Evolutionary conservation across 1,140 invertebrate genomes (phyloP).

Genomic region (Sipha flava): DNA sequence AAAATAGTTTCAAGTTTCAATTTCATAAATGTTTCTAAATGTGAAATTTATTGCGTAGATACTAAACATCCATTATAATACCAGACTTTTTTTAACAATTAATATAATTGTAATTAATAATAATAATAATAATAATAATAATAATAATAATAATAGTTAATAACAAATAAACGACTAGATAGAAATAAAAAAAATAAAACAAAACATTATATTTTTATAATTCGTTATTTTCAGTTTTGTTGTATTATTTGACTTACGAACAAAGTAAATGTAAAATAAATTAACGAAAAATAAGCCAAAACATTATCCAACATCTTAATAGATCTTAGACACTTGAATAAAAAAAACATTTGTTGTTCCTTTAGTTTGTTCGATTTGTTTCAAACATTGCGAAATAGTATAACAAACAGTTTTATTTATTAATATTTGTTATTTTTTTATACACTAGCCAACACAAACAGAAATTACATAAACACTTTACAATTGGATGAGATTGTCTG

Average conservation of each 20-base stretch:
- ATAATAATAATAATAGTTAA: conserved; percentile 8
- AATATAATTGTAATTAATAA: no score
- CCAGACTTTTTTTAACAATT: conserved; percentile 11
- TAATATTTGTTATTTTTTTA: conserved; percentile 7
- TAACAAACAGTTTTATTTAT: neutral
- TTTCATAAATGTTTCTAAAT: neutral
- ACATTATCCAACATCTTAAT: conserved; percentile 2
- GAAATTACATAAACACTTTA: conserved; percentile 22
- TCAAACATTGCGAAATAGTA: neutral
- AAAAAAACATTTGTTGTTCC: neutral
- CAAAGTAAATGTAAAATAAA: conserved; percentile 9
- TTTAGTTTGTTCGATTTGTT: neutral
- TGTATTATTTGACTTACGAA: conserved; percentile 10
- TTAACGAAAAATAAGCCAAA: conserved; percentile 7
- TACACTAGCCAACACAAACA: conserved; percentile 23
- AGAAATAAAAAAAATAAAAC: conserved; percentile 1
- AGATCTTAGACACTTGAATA: neutral
- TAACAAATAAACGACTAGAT: conserved; percentile 18
- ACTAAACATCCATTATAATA: conserved; percentile 6
- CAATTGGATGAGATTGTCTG: conserved; percentile 32
- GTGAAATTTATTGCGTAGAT: conserved; percentile 9
- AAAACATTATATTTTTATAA: conserved; percentile 15
- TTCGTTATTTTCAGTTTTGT: conserved; percentile 21
- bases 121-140: neutral
- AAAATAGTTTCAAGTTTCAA: neutral